These are phyloP conservation scores for Epizoanthus stellaris DNA, from an alignment of 92 coral and sea anemone species.

Conservation along the genomic window DNA sequence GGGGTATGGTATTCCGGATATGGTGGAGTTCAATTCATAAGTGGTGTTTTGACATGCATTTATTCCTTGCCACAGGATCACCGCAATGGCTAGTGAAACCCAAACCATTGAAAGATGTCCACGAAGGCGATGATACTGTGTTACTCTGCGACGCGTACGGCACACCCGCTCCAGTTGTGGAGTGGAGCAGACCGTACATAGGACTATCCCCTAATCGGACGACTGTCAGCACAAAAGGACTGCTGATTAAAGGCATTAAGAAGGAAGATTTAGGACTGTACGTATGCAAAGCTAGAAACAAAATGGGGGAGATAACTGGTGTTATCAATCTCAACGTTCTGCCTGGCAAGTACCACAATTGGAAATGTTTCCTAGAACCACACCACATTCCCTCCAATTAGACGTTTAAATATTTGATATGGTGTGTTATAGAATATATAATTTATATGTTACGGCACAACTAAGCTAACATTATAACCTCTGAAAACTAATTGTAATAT, in stretches of 20 bases:
- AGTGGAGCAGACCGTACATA: conserved; percentile 6
- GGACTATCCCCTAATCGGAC: conserved; percentile 9
- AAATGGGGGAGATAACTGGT: conserved; percentile 11
- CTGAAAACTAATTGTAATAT: too few relatives aligned
- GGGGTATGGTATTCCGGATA: background rate
- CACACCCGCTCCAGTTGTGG: conserved; percentile 7
- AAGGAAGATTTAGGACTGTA: conserved; percentile 10
- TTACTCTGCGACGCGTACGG: background rate
- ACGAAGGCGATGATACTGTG: background rate
- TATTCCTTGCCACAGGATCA: background rate
- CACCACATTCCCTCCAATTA: too few relatives aligned
- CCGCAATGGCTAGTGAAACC: conserved; percentile 11
- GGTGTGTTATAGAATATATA: too few relatives aligned
- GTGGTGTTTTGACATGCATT: background rate
- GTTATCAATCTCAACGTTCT: conserved; percentile 22
- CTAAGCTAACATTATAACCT: too few relatives aligned
- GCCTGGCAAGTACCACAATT: background rate
- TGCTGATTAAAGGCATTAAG: background rate
- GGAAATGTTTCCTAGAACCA: too few relatives aligned
- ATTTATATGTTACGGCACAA: too few relatives aligned
- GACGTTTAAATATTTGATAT: too few relatives aligned
- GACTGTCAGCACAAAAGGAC: background rate
- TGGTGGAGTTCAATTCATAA: background rate
- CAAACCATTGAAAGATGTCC: background rate
- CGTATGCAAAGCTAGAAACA: conserved; percentile 22